Conservation (phyloP, 2,113 vertebrate genomes). For the Riparia riparia region DNA sequence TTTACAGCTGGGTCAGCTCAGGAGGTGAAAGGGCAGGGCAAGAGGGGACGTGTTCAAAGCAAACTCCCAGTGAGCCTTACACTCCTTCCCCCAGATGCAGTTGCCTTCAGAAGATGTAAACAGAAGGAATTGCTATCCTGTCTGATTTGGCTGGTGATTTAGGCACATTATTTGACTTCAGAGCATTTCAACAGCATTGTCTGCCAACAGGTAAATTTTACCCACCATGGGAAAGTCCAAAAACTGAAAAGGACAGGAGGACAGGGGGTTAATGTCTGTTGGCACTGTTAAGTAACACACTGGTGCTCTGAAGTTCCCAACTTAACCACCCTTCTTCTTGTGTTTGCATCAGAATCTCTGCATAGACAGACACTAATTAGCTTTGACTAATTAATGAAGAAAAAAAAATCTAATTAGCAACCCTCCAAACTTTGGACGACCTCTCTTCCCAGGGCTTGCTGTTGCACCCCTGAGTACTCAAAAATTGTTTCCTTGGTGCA, state of each 20-base stretch:
- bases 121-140: background rate
- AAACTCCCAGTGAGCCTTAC: background rate
- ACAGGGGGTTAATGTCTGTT: background rate
- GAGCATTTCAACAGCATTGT: background rate
- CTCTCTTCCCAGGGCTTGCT: background rate
- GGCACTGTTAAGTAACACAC: background rate
- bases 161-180: background rate
- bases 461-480: background rate
- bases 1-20: conserved; percentile 10
- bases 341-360: conserved; percentile 15
- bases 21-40: background rate
- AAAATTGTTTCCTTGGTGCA: background rate
- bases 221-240: background rate
- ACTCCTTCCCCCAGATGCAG: conserved; percentile 15
- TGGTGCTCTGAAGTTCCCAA: background rate
- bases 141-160: background rate
- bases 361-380: conserved; percentile 45
- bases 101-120: conserved; percentile 4
- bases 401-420: conserved; percentile 54
- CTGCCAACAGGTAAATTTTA: conserved; percentile 12
- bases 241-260: background rate
- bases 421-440: conserved; percentile 49
- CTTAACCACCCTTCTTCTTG: background rate
- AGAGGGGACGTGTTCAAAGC: background rate
- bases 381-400: conserved; percentile 61